A percentile compares a stretch with the other conserved stretches of the same genome.
phyloP scores from a whole-genome alignment of 2,888 invertebrate species.

The Julus scandinavius region DNA sequence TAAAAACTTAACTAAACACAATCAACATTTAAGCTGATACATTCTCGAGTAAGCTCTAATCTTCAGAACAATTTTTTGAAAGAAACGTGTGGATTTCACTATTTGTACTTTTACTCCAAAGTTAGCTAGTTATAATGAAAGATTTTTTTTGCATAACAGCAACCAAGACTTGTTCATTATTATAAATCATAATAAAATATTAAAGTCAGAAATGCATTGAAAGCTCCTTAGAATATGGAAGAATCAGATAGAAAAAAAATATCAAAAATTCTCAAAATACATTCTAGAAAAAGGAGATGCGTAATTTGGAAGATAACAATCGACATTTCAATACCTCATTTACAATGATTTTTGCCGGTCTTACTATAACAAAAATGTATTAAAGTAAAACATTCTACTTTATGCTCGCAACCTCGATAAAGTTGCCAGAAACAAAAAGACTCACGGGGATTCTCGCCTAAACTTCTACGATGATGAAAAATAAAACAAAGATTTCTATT shows the following conservation, averaged over 20 bases:
- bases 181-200: not conserved
- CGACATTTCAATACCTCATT: not conserved
- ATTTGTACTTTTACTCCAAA: not conserved
- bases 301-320: slow-evolving; percentile 18
- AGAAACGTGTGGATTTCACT: too few species aligned
- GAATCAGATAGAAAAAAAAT: not conserved
- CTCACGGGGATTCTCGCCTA: slow-evolving; percentile 17
- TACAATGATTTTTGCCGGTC: not conserved
- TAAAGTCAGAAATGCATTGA: not conserved
- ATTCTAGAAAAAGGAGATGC: not conserved
- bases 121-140: not conserved
- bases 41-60: not conserved
- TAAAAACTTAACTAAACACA: not conserved
- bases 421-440: slow-evolving; percentile 2
- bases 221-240: slow-evolving; percentile 3
- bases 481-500: slow-evolving; percentile 14
- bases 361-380: not conserved
- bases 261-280: not conserved
- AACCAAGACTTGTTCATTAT: not conserved
- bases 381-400: not conserved
- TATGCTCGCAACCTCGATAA: slow-evolving; percentile 36
- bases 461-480: slow-evolving; percentile 9
- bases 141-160: not conserved
- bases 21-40: not conserved
- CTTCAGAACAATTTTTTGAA: too few species aligned